phyloP scores from a whole-genome alignment of 2,888 invertebrate genomes.

The Meteorus colon region DNA sequence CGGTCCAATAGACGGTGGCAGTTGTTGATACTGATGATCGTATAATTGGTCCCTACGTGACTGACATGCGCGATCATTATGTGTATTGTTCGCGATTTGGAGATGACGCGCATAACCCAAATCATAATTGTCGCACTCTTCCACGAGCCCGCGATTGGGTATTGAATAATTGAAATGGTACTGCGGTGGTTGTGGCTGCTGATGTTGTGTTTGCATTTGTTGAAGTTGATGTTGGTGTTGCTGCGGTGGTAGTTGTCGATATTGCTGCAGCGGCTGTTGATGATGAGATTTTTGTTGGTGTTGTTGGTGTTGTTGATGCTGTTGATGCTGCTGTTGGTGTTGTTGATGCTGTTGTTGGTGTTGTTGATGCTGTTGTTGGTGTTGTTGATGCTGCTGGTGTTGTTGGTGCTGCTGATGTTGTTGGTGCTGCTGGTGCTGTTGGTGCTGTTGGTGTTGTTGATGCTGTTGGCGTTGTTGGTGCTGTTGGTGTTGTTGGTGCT shows the following conservation, averaged over 20 bases:
- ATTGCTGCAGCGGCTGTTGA: constrained; percentile 52
- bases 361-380: constrained; percentile 47
- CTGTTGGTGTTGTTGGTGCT: constrained; percentile 52
- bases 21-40: constrained; percentile 61
- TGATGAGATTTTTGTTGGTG: constrained; percentile 29
- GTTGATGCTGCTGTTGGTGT: constrained; percentile 45
- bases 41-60: constrained; percentile 55
- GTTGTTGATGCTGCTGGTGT: constrained; percentile 55
- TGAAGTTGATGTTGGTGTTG: constrained; percentile 42
- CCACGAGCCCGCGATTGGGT: constrained; percentile 51
- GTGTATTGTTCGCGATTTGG: constrained; percentile 52
- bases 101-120: constrained; percentile 55
- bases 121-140: constrained; percentile 53
- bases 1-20: constrained; percentile 61
- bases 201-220: constrained; percentile 39
- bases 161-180: constrained; percentile 54
- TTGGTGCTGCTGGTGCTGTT: constrained; percentile 58
- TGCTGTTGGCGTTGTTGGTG: constrained; percentile 42
- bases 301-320: constrained; percentile 33
- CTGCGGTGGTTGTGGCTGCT: constrained; percentile 44
- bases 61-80: constrained; percentile 59
- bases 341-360: constrained; percentile 56
- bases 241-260: constrained; percentile 39
- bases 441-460: constrained; percentile 35
- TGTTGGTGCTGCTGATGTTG: constrained; percentile 51